Base-by-base conservation (phyloP, 2,888 invertebrate species). In the Venusia cambrica region DNA sequence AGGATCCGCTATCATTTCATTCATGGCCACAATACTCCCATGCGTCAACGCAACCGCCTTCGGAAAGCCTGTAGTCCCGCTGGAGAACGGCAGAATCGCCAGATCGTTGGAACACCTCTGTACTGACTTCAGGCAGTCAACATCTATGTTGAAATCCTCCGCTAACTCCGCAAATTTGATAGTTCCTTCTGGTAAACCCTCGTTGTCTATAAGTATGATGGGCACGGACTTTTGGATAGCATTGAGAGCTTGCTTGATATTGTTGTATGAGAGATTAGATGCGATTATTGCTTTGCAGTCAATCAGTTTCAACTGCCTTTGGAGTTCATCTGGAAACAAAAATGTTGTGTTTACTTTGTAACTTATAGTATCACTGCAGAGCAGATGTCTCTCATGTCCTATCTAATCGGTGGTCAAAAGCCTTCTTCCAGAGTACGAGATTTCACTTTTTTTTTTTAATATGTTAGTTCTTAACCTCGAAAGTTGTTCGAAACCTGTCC, bases 1-100 rank as follows among this genome's bases (percentile, higher is more conserved):
- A 3, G 79, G 77, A 25, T 75, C 65, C 0, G 67, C 55, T 8
- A 85, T 76, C 62, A 78, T 76, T 16, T 74, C 65, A 28, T 80
- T 71, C 59, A 90, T 81, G 0, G 89, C 66, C 0, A 90, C 75
- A 0, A 90, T 57, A 61, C 90, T 90, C 21, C 58, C 73, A 63
- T 94, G 93, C 0, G 91, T 89, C 3, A 94, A 61, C 31, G 89
- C 87, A 0, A 94, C 94, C 0, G 92, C 94, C 76, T 94, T 94
- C 0, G 94, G 92, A 15, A 93, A 68, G 0, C 97, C 97, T 0
- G 96, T 96, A 0, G 97, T 97, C 0, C 95, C 95, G 61, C 95
- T 95, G 0, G 96, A 96, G 71, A 93, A 96, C 0, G 95, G 95
- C 47, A 96, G 60, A 7, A 94, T 74, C 0, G 90, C 90, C 2